Base-by-base conservation (phyloP, 2,888 invertebrate species). In the Watsonalla binaria region DNA sequence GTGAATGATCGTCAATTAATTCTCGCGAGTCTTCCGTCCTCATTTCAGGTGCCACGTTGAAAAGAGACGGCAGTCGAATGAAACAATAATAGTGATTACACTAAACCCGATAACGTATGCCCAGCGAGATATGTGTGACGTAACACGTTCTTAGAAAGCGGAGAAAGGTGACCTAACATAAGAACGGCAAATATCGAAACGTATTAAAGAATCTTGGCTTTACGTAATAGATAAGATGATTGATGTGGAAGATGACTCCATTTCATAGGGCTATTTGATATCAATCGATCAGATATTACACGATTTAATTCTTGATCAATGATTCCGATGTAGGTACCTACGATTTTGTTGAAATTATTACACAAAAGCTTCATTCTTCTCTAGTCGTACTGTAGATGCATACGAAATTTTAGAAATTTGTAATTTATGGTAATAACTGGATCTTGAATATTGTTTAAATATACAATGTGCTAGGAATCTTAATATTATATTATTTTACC, bases 101-200 rank as follows among this genome's bases (percentile, higher is more conserved):
- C 60, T 55, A 49, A 39, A 49, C 55, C 56, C 56, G 52, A 59
- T 63, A 58, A 59, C 45, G 52, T 58, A 61, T 59, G 61, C 59
- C 56, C 60, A 46, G 51, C 51, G 46, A 42, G 48, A 34, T 47
- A 48, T 37, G 14, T 47, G 54, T 73, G 69, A 62, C 58, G 62
- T 61, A 70, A 70, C 55, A 47, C 62, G 60, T 54, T 59, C 59
- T 73, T 84, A 84, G 85, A 85, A 84, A 84, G 85, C 68, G 71
- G 72, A 76, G 78, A 82, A 84, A 84, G 84, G 82, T 78, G 70
- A 72, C 60, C 65, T 58, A 64, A 65, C 62, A 66, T 69, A 64
- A 66, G 69, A 72, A 66, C 65, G 60, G 71, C 74, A 70, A 75
- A 79, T 70, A 76, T 75, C 66, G 68, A 67, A 64, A 65, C 66